phyloP scores from a whole-genome alignment of 2,113 vertebrate species.

The Pygathrix nemaeus region DNA sequence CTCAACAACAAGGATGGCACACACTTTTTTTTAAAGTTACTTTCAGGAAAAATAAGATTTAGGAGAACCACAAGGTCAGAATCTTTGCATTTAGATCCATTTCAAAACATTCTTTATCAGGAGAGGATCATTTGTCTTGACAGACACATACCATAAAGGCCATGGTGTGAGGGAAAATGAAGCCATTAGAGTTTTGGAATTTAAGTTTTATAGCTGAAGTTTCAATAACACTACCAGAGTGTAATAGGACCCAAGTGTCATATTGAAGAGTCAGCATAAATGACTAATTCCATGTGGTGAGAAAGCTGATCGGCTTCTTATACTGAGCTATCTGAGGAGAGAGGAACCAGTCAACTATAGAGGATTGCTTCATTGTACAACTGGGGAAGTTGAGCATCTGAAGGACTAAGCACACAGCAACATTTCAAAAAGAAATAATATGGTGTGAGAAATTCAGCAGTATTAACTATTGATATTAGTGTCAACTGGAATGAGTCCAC shows the following conservation, averaged over 20 bases:
- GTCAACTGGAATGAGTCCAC: not conserved
- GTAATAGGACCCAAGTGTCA: slow-evolving; percentile 49
- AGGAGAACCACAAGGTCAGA: not conserved
- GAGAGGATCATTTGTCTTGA: slow-evolving; percentile 22
- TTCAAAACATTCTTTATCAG: not conserved
- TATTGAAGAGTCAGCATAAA: slow-evolving; percentile 45
- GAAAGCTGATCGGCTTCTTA: not conserved
- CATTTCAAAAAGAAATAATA: not conserved
- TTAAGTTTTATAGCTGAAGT: slow-evolving; percentile 50
- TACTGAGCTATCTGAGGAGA: not conserved
- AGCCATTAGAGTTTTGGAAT: slow-evolving; percentile 45
- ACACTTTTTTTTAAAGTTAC: not conserved
- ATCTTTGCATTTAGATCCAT: slow-evolving; percentile 22
- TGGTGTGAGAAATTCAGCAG: not conserved
- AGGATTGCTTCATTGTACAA: not conserved
- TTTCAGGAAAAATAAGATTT: not conserved
- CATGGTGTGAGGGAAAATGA: slow-evolving; percentile 36
- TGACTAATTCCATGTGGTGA: slow-evolving; percentile 33
- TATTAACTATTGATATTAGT: not conserved
- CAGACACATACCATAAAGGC: slow-evolving; percentile 22
- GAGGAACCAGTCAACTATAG: not conserved
- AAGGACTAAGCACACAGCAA: not conserved
- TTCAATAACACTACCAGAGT: slow-evolving; percentile 46
- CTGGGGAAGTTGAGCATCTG: not conserved
- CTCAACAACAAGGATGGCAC: not conserved